Evolutionary conservation across 2,888 invertebrate genomes (phyloP).

Genomic region (Ophion ellenae): DNA sequence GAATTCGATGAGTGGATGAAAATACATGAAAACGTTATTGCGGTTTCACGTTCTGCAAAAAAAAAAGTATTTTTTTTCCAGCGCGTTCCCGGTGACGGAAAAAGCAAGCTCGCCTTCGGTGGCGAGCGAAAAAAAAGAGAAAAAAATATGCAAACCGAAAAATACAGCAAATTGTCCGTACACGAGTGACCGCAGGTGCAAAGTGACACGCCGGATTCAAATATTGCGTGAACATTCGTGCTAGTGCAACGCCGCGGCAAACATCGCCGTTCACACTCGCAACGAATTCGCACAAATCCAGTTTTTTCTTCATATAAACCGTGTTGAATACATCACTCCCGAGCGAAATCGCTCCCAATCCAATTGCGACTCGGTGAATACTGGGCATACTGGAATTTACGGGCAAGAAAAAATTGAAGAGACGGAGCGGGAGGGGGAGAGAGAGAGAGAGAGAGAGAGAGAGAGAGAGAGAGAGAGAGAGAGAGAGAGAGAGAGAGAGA

Average conservation of each 20-base stretch:
- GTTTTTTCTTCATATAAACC: neutral
- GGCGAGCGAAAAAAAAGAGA: neutral
- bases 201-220: slow-evolving; percentile 7
- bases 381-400: too few relatives aligned
- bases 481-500: neutral
- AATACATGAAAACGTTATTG: neutral
- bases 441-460: neutral
- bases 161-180: slow-evolving; percentile 3
- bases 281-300: slow-evolving; percentile 3
- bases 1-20: neutral
- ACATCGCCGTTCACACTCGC: neutral
- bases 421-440: neutral
- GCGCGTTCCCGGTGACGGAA: neutral
- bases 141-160: neutral
- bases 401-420: neutral
- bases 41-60: neutral
- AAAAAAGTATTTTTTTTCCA: neutral
- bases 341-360: slow-evolving; percentile 6
- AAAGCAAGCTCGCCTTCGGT: neutral
- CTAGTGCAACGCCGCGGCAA: neutral
- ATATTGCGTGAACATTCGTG: slow-evolving; percentile 32
- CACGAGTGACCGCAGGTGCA: neutral
- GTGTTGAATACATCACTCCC: neutral
- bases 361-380: neutral
- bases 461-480: neutral